Evolutionary conservation across 2,113 vertebrate species (phyloP).

Genomic region (Amphiprion percula): DNA sequence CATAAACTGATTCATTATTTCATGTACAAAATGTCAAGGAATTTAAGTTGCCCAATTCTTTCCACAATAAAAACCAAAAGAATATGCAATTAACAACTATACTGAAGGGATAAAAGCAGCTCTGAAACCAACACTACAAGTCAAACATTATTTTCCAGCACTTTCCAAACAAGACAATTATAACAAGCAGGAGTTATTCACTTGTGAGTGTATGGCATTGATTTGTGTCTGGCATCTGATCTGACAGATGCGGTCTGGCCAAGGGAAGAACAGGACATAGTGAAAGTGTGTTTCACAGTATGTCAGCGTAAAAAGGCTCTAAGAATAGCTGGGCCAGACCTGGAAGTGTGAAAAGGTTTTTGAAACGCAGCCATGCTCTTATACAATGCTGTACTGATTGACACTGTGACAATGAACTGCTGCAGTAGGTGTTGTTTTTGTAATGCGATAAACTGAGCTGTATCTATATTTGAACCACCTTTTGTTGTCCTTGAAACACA

Average conservation of each 20-base stretch:
- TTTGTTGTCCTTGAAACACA: constrained; percentile 40
- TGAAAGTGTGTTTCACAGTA: constrained; percentile 35
- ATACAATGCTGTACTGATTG: constrained; percentile 29
- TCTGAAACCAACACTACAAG: too few relatives aligned
- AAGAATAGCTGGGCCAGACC: constrained; percentile 57
- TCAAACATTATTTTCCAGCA: too few relatives aligned
- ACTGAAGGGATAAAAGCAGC: too few relatives aligned
- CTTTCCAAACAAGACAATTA: too few relatives aligned
- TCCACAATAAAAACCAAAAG: too few relatives aligned
- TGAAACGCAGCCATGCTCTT: constrained; percentile 47
- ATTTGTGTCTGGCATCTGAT: background rate
- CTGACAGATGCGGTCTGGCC: background rate
- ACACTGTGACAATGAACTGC: constrained; percentile 33
- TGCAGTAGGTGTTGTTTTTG: constrained; percentile 34
- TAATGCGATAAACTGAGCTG: constrained; percentile 29
- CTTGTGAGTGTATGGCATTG: background rate
- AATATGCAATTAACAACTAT: too few relatives aligned
- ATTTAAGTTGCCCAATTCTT: too few relatives aligned
- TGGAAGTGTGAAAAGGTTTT: constrained; percentile 56
- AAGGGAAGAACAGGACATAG: constrained; percentile 3
- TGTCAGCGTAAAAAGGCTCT: constrained; percentile 34
- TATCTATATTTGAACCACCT: constrained; percentile 48
- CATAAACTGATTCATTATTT: too few relatives aligned
- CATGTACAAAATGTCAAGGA: too few relatives aligned
- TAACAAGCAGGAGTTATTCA: background rate